A percentile compares a stretch with the other conserved stretches of the same genome.
Conservation (phyloP, 2,797 vertebrate species). For the Pogonophryne albipinna region DNA sequence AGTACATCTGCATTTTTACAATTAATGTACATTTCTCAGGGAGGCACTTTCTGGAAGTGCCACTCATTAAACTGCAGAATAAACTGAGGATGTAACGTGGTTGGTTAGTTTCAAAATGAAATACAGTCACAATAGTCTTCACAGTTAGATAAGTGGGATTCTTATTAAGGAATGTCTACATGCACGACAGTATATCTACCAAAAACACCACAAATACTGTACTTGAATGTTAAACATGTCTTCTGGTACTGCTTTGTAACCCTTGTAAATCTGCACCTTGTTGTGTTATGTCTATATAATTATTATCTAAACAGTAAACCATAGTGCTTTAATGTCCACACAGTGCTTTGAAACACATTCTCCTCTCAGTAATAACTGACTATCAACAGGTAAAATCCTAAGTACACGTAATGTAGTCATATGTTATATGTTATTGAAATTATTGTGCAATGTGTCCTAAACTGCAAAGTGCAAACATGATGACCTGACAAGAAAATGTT, state of each 20-base stretch:
- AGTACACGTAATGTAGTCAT: slow-evolving; percentile 27
- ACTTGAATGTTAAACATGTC: slow-evolving; percentile 19
- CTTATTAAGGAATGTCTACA: slow-evolving; percentile 48
- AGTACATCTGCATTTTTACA: slow-evolving; percentile 49
- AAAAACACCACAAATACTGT: slow-evolving; percentile 16
- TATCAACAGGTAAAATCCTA: slow-evolving; percentile 45
- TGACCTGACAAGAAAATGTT: slow-evolving; percentile 35
- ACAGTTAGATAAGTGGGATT: slow-evolving; percentile 48
- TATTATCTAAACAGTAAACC: slow-evolving; percentile 44
- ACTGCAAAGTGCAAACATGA: slow-evolving; percentile 51
- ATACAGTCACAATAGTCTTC: slow-evolving; percentile 39
- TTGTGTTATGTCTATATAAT: slow-evolving; percentile 19
- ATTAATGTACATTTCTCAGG: slow-evolving; percentile 43
- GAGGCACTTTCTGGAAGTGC: slow-evolving; percentile 36
- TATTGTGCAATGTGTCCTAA: slow-evolving; percentile 49
- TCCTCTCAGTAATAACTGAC: slow-evolving; percentile 28
- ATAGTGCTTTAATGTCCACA: slow-evolving; percentile 48
- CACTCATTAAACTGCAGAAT: slow-evolving; percentile 21
- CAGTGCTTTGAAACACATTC: slow-evolving; percentile 43
- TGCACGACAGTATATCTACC: slow-evolving; percentile 32
- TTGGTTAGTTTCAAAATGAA: slow-evolving; percentile 18
- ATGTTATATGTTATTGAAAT: slow-evolving; percentile 22
- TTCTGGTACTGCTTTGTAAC: slow-evolving; percentile 23
- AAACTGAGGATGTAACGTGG: slow-evolving; percentile 44
- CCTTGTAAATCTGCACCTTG: slow-evolving; percentile 35